These are phyloP conservation scores for Resseliella maxima DNA, from an alignment of 2,888 invertebrate genomes.

Conservation along the genomic window DNA sequence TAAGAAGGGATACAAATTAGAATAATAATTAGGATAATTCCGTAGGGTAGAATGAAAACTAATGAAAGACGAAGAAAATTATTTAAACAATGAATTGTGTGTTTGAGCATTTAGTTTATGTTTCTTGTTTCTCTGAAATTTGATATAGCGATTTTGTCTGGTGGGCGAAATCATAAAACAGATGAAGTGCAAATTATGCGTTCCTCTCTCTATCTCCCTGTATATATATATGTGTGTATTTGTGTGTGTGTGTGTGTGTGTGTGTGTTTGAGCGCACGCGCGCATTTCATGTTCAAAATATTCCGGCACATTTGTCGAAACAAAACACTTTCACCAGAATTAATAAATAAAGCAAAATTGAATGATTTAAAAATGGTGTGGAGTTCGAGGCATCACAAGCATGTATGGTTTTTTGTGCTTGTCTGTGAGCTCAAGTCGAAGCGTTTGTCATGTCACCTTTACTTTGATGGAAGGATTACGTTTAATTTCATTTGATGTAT, in stretches of 20 bases:
- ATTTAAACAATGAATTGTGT: no score
- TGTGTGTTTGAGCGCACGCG: neutral
- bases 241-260: neutral
- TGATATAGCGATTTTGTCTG: neutral
- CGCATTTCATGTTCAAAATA: neutral
- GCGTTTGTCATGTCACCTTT: constrained; percentile 48
- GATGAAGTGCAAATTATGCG: neutral
- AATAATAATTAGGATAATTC: neutral
- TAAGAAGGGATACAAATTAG: neutral
- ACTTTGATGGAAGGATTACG: neutral
- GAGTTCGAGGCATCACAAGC: no score
- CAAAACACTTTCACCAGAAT: constrained; percentile 43
- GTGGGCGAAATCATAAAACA: neutral
- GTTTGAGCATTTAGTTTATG: neutral
- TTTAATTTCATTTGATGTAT: constrained; percentile 22
- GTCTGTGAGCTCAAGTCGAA: neutral
- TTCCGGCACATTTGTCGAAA: neutral
- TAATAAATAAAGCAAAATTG: constrained; percentile 8
- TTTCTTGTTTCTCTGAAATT: neutral
- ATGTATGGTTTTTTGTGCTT: neutral
- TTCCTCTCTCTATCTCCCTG: no score
- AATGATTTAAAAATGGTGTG: neutral
- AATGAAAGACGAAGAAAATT: constrained; percentile 41
- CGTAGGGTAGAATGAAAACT: neutral
- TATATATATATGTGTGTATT: no score